A percentile compares a stretch with the other conserved stretches of the same genome.
Evolutionary conservation across 1,140 invertebrate genomes (phyloP).

Genomic region (Solen grandis): DNA sequence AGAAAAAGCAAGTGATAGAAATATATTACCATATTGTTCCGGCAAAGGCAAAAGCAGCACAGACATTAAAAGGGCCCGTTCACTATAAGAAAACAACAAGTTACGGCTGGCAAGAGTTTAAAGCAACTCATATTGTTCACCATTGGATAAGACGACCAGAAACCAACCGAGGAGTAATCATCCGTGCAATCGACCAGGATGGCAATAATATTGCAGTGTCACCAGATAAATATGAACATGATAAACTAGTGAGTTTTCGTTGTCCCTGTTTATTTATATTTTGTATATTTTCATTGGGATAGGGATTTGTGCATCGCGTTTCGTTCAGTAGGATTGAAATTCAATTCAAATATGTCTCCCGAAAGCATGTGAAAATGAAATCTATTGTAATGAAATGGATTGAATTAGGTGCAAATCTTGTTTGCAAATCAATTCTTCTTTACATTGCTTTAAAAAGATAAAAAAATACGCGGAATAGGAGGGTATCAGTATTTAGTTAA

Average conservation of each 20-base stretch:
- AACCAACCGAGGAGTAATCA: constrained; percentile 80
- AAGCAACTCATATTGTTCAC: constrained; percentile 87
- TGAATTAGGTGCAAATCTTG: too few relatives aligned
- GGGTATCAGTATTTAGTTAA: too few relatives aligned
- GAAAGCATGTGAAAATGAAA: too few relatives aligned
- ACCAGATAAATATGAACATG: constrained; percentile 59
- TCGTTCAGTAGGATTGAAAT: too few relatives aligned
- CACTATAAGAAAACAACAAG: constrained; percentile 43
- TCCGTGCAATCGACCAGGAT: constrained; percentile 90
- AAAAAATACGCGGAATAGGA: too few relatives aligned
- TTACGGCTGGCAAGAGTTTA: constrained; percentile 89
- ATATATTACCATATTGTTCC: constrained; percentile 29
- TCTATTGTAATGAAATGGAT: too few relatives aligned
- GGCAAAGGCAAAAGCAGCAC: constrained; percentile 30
- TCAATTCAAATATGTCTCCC: too few relatives aligned
- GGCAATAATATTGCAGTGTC: constrained; percentile 86
- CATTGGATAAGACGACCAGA: constrained; percentile 80
- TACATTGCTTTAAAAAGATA: too few relatives aligned
- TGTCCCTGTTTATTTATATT: too few relatives aligned
- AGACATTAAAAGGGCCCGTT: constrained; percentile 17
- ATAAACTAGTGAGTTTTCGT: constrained; percentile 46
- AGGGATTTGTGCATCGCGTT: too few relatives aligned
- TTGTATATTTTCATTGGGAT: too few relatives aligned
- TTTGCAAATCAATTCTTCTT: too few relatives aligned
- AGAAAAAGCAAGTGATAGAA: constrained; percentile 11